Percentiles rank a stretch among this genome's conserved stretches.
phyloP scores from a whole-genome alignment of 2,888 invertebrate species.

The Encarsia formosa region DNA sequence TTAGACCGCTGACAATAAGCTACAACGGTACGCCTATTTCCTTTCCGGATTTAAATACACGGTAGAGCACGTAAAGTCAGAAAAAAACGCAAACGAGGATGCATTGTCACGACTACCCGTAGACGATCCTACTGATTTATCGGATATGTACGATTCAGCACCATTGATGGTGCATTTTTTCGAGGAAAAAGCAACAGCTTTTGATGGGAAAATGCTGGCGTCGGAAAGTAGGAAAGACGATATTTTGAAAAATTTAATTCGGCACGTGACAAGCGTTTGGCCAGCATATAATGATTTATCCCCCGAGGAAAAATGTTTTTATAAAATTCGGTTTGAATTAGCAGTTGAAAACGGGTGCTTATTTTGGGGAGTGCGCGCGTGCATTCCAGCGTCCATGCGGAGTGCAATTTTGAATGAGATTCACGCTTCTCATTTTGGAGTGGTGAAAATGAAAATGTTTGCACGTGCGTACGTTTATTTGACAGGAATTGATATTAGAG shows the following conservation, averaged over 20 bases:
- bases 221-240: conserved; percentile 11
- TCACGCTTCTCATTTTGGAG: conserved; percentile 30
- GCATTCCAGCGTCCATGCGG: conserved; percentile 16
- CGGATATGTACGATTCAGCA: not conserved
- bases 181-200: conserved; percentile 5
- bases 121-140: not conserved
- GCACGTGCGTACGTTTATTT: conserved; percentile 31
- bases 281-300: conserved; percentile 5
- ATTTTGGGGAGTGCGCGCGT: conserved; percentile 16
- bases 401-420: conserved; percentile 11
- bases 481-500: conserved; percentile 24
- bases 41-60: conserved; percentile 11
- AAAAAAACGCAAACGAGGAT: conserved; percentile 15
- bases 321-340: not conserved
- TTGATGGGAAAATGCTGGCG: conserved; percentile 9
- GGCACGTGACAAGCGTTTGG: conserved; percentile 7
- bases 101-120: conserved; percentile 16
- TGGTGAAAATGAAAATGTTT: conserved; percentile 27
- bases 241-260: not conserved
- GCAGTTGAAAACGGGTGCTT: conserved; percentile 20
- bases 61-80: conserved; percentile 13
- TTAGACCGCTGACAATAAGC: conserved; percentile 30
- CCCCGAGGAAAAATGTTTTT: conserved; percentile 31
- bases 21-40: conserved; percentile 34
- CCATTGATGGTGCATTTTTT: conserved; percentile 17